Evolutionary conservation across 2,888 invertebrate genomes (phyloP).

Genomic region (Xestia c-nigrum): DNA sequence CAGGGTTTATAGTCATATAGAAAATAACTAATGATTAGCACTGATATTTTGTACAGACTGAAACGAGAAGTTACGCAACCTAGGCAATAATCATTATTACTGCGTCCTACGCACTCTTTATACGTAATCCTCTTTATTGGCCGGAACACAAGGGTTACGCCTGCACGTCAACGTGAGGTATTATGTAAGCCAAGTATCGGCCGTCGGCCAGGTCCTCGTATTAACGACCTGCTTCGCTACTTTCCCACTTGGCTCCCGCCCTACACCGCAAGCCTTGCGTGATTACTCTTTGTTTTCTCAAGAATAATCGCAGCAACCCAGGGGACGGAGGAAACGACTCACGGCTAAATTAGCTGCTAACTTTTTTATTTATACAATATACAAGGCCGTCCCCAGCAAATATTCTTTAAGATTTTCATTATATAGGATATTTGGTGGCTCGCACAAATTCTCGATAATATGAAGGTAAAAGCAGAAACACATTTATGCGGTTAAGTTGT

Average conservation of each 20-base stretch:
- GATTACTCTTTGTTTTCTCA: constrained; percentile 75
- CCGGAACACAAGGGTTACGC: constrained; percentile 42
- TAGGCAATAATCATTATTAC: constrained; percentile 11
- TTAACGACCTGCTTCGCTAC: constrained; percentile 74
- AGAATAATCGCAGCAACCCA: constrained; percentile 70
- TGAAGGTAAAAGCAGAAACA: constrained; percentile 56
- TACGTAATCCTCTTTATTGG: constrained; percentile 41
- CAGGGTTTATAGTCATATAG: neutral
- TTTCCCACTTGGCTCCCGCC: constrained; percentile 72
- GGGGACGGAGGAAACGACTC: constrained; percentile 67
- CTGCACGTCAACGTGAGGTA: constrained; percentile 43
- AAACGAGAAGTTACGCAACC: neutral
- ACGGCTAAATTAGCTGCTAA: constrained; percentile 71
- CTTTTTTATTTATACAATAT: constrained; percentile 69
- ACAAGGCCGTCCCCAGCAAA: constrained; percentile 61
- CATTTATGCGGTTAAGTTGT: constrained; percentile 50
- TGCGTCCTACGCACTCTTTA: constrained; percentile 8
- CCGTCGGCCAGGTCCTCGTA: constrained; percentile 68
- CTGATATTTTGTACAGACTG: constrained; percentile 16
- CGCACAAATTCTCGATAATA: constrained; percentile 60
- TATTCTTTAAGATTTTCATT: constrained; percentile 66
- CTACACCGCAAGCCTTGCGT: constrained; percentile 65
- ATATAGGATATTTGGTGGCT: constrained; percentile 39
- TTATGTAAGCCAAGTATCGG: constrained; percentile 73
- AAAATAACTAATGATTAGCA: constrained; percentile 23